These are phyloP conservation scores for Eupsilia transversa DNA, from an alignment of 2,888 invertebrate genomes.

Conservation along the genomic window DNA sequence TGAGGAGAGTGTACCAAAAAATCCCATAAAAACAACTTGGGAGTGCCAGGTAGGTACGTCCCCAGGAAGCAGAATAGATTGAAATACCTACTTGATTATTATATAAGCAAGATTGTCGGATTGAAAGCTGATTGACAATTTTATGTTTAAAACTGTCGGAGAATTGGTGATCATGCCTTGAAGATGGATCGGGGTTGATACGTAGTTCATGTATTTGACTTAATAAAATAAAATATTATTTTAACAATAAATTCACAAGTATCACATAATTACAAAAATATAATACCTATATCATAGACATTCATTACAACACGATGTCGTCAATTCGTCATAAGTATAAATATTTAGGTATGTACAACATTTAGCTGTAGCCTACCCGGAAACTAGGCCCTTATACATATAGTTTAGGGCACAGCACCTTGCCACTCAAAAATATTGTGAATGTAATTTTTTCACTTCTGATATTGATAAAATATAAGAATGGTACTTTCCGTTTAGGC, in stretches of 20 bases:
- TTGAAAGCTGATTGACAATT: background rate
- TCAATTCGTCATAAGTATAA: conserved; percentile 48
- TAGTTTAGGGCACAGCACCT: conserved; percentile 60
- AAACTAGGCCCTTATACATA: conserved; percentile 65
- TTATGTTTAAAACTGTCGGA: background rate
- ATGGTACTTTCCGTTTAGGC: conserved; percentile 47
- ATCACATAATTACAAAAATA: conserved; percentile 66
- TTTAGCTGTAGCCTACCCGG: conserved; percentile 49
- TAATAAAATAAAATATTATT: conserved; percentile 50
- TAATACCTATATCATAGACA: conserved; percentile 60
- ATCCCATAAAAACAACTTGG: too few species aligned
- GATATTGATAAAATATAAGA: conserved; percentile 43
- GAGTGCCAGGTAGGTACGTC: background rate
- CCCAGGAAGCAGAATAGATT: background rate
- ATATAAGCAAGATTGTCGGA: conserved; percentile 3
- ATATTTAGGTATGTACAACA: conserved; percentile 53
- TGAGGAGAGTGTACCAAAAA: background rate
- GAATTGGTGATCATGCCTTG: background rate
- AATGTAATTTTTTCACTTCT: conserved; percentile 26
- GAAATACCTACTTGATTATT: background rate
- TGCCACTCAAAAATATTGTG: conserved; percentile 43
- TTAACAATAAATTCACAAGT: conserved; percentile 57
- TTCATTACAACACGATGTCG: conserved; percentile 56
- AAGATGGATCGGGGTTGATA: conserved; percentile 32
- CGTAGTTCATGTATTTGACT: conserved; percentile 33